A percentile compares a stretch with the other conserved stretches of the same genome.
Evolutionary conservation across 2,888 invertebrate species (phyloP).

Genomic region (Tenthredo mesomela): DNA sequence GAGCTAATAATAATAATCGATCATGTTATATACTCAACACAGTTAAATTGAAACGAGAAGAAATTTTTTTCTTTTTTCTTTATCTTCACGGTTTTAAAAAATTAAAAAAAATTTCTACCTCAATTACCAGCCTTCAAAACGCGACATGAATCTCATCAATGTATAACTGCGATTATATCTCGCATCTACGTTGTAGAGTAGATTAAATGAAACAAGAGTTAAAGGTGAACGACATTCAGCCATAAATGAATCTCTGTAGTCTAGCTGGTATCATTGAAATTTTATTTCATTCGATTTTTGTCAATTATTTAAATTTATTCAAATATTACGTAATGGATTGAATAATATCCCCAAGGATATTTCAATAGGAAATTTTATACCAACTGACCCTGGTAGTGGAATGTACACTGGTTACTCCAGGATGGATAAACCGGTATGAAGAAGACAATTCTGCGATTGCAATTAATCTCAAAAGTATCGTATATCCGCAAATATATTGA

Average conservation of each 20-base stretch:
- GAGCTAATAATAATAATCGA: background rate
- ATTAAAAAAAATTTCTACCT: background rate
- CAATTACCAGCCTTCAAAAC: background rate
- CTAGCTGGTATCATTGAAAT: background rate
- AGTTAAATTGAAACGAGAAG: background rate
- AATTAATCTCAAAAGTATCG: background rate
- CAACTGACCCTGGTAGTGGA: background rate
- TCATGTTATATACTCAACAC: background rate
- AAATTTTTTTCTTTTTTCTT: background rate
- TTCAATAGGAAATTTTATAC: background rate
- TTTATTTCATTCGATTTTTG: background rate
- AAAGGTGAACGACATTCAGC: background rate
- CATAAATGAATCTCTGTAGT: background rate
- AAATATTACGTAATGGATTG: background rate
- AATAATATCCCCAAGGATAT: background rate
- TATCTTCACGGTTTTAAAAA: background rate
- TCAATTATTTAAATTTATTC: background rate
- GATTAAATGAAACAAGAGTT: background rate
- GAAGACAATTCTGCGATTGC: background rate
- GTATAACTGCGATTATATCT: background rate
- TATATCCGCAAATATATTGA: background rate
- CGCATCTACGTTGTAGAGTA: background rate
- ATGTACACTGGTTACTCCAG: background rate
- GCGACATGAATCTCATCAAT: background rate
- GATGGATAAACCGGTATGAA: background rate